Evolutionary conservation across 1,140 invertebrate species (phyloP), one percentile per base, ranked within the genome.

Genomic region (Drosophila tropicalis): DNA sequence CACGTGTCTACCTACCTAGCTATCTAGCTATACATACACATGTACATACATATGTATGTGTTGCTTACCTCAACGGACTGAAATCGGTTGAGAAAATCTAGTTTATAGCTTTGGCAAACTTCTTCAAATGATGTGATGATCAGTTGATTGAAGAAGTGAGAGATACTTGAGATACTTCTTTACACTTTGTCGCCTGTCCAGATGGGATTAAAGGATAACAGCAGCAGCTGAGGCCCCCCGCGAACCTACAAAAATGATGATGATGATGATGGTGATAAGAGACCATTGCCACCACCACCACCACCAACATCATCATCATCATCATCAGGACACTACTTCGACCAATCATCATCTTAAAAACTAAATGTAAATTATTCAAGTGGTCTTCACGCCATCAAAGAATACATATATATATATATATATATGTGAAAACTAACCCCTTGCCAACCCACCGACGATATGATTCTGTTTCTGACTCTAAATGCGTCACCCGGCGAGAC

Each of bases 281-380:
- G 56, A 32, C 5, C 36, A 47, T 15, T 47, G 17, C 44, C 15
- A 47, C 44, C 25, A 66, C 29, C 29, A 34, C 0, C 22, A 25
- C 2, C 22, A 25, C 2, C 19, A 22, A 1, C 1, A 22, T 22
- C 19, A 22, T 25, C 22, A 25, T 41, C 77, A 84, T 77, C 70
- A 85, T 70, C 82, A 61, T 51, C 67, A 70, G 70, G 62, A 67
- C 61, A 32, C 61, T 36, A 47, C 51, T 62, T n/a, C 25, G 25
- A 29, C 39, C 34, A 36, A 36, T 58, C 67, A 64, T 60, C 39
- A 65, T 22, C 60, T 44, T 34, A 22, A 60, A 12, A 39, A 66
- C 55, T 13, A 63, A 79, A 86, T 86, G 79, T 86, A 86, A 86
- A 86, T 86, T 86, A 86, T 86, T 86, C 83, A 86, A 86, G 83